Percentiles rank a stretch among this genome's conserved stretches.
These are phyloP conservation scores for Drosophila auraria DNA, from an alignment of 1,140 invertebrate genomes.

Conservation along the genomic window DNA sequence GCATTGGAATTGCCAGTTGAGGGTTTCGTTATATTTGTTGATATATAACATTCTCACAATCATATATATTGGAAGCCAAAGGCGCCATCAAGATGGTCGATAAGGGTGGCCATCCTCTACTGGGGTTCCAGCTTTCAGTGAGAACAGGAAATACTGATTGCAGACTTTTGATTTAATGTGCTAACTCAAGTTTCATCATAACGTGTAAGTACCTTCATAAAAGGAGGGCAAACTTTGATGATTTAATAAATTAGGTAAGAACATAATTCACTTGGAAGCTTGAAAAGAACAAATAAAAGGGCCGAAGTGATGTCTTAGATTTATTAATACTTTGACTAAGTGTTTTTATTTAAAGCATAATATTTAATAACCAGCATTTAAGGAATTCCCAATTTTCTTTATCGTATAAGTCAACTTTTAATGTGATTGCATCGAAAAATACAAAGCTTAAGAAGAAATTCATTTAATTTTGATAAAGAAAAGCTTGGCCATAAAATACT, in stretches of 20 bases:
- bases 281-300: not conserved
- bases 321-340: not conserved
- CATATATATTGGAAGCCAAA: slow-evolving; percentile 10
- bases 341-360: not conserved
- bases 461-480: not conserved
- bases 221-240: not conserved
- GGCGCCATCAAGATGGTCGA: slow-evolving; percentile 9
- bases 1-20: slow-evolving; percentile 37
- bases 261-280: not conserved
- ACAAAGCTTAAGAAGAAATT: not conserved
- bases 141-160: slow-evolving; percentile 13
- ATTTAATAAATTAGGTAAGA: slow-evolving; percentile 3
- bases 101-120: slow-evolving; percentile 5
- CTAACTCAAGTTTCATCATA: not conserved
- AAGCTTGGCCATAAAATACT: not conserved
- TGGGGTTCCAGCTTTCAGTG: not conserved
- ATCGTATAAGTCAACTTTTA: not conserved
- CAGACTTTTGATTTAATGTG: not conserved
- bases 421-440: not conserved
- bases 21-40: slow-evolving; percentile 12
- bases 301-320: too few species aligned
- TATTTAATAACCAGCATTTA: not conserved
- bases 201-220: not conserved
- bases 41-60: not conserved
- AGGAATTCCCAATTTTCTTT: not conserved